These are phyloP conservation scores for Cossypha polioptera DNA, from an alignment of 2,797 vertebrate species.

Conservation along the genomic window DNA sequence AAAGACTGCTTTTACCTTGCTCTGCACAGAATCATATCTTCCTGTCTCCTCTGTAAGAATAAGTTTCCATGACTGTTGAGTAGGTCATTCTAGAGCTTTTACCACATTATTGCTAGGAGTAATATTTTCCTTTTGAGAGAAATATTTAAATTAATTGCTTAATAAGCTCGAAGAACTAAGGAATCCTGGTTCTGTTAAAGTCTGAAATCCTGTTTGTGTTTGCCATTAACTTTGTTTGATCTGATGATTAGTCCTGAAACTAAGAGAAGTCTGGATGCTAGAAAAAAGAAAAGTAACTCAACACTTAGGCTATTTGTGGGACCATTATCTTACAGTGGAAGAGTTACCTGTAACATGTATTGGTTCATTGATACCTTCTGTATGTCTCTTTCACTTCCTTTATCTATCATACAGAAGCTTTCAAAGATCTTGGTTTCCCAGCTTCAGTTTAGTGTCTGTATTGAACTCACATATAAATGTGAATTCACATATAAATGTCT, in stretches of 20 bases:
- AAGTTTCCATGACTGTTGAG: neutral
- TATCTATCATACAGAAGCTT: neutral
- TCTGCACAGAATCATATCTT: neutral
- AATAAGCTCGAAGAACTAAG: neutral
- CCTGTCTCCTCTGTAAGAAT: neutral
- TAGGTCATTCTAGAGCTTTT: neutral
- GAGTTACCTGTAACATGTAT: neutral
- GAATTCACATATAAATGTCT: neutral
- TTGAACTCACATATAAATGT: neutral
- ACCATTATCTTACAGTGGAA: neutral
- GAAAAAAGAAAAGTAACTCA: neutral
- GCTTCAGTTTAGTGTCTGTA: neutral
- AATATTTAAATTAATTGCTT: neutral
- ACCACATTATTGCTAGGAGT: neutral
- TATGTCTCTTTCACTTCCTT: neutral
- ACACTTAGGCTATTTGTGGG: neutral
- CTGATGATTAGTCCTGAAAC: neutral
- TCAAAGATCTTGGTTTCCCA: neutral
- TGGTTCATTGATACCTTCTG: neutral
- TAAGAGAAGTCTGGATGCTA: neutral
- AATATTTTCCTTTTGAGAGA: neutral
- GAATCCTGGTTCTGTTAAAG: neutral
- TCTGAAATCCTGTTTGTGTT: neutral
- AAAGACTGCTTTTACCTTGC: neutral
- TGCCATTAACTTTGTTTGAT: neutral